A percentile compares a stretch with the other conserved stretches of the same genome.
Evolutionary conservation across 2,888 invertebrate genomes (phyloP).

Genomic region (Drosophila pegasa): DNA sequence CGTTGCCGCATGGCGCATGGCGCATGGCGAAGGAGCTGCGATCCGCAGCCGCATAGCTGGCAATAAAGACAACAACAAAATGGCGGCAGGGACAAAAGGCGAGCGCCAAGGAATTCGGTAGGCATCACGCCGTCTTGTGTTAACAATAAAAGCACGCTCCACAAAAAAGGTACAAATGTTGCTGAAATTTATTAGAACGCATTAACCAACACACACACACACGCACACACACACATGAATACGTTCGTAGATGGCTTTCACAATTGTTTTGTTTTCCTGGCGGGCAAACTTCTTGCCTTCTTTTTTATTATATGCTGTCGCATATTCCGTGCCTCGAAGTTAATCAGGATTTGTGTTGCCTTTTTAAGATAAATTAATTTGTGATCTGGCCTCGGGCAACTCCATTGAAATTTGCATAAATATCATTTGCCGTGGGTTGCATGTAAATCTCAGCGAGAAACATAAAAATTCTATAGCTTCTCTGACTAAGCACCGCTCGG

Average conservation of each 20-base stretch:
- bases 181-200: constrained; percentile 71
- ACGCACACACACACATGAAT: constrained; percentile 14
- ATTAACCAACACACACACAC: constrained; percentile 61
- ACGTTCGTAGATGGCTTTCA: constrained; percentile 34
- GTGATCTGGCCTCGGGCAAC: constrained; percentile 54
- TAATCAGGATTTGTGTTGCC: constrained; percentile 75
- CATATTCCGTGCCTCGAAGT: constrained; percentile 58
- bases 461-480: constrained; percentile 49
- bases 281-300: constrained; percentile 57
- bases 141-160: constrained; percentile 67
- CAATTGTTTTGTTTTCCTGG: constrained; percentile 72
- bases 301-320: constrained; percentile 60
- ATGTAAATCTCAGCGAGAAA: constrained; percentile 53
- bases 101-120: constrained; percentile 54
- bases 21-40: constrained; percentile 40
- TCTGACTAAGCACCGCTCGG: constrained; percentile 28
- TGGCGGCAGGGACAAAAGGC: constrained; percentile 41
- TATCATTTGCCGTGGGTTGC: constrained; percentile 63
- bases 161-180: constrained; percentile 73
- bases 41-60: constrained; percentile 42
- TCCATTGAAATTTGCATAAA: constrained; percentile 72
- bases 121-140: constrained; percentile 63
- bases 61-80: constrained; percentile 66
- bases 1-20: constrained; percentile 45
- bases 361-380: constrained; percentile 72